Percentiles rank a stretch among this genome's conserved stretches.
phyloP scores from a whole-genome alignment of 1,140 invertebrate species.

The Linepithema humile region DNA sequence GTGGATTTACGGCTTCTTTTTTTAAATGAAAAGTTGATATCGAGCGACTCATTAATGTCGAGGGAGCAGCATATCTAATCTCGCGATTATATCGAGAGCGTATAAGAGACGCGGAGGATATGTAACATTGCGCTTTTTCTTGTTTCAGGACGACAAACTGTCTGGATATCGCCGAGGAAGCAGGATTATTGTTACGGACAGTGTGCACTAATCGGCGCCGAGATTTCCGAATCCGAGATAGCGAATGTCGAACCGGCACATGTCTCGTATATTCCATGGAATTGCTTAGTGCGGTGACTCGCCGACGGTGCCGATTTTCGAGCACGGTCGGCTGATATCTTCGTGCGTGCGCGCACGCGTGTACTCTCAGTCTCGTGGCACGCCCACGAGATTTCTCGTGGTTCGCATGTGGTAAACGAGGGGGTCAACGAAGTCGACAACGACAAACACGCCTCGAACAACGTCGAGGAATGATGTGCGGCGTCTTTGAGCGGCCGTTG shows the following conservation, averaged over 20 bases:
- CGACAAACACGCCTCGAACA: constrained; percentile 2
- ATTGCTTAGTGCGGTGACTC: background rate
- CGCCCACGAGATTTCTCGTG: constrained; percentile 2
- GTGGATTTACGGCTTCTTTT: background rate
- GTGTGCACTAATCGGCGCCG: background rate
- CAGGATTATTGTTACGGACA: background rate
- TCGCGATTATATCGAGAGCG: background rate
- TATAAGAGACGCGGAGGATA: background rate
- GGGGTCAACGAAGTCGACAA: constrained; percentile 9
- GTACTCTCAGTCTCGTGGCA: background rate
- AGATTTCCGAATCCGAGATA: constrained; percentile 3
- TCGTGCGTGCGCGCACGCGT: background rate
- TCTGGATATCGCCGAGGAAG: background rate
- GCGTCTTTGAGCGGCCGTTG: constrained; percentile 4
- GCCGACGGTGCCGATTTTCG: background rate
- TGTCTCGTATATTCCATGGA: constrained; percentile 32
- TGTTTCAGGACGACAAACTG: constrained; percentile 36
- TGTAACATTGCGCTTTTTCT: background rate
- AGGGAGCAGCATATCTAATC: background rate
- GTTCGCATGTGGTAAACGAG: background rate
- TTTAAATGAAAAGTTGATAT: background rate
- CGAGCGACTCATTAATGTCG: background rate
- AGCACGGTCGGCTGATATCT: constrained; percentile 20
- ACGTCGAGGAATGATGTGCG: background rate
- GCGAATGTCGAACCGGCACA: background rate